Percentiles rank a stretch among this genome's conserved stretches.
Conservation (phyloP, 2,888 invertebrate species). For the Entomobrya proxima region DNA sequence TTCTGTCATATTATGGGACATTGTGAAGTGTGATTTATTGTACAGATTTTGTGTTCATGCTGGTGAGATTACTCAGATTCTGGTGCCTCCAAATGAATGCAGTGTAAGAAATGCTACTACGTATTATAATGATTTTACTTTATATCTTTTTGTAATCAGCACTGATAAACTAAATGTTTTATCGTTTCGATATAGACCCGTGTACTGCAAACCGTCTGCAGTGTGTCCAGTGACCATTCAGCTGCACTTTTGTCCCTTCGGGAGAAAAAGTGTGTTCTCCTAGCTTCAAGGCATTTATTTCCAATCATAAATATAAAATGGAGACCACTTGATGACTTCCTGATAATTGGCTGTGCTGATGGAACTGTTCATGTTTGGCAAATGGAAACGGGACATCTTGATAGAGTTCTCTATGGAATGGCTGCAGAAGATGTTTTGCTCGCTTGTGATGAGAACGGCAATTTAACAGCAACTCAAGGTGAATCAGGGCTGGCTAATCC, state of each 20-base stretch:
- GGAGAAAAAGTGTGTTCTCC: constrained; percentile 95
- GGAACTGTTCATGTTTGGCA: constrained; percentile 99
- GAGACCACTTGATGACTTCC: constrained; percentile 97
- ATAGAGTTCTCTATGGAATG: constrained; percentile 95
- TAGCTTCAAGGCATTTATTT: constrained; percentile 95
- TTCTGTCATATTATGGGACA: constrained; percentile 97
- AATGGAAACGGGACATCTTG: constrained; percentile 97
- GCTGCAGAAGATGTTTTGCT: constrained; percentile 96
- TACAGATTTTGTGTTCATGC: constrained; percentile 96
- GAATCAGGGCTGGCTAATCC: constrained; percentile 89
- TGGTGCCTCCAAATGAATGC: constrained; percentile 95
- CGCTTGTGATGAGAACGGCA: constrained; percentile 92
- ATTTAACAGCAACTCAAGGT: constrained; percentile 82
- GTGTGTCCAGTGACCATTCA: constrained; percentile 98
- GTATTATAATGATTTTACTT: not conserved
- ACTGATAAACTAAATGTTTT: too few relatives aligned
- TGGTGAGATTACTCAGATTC: constrained; percentile 85
- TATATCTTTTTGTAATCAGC: not conserved
- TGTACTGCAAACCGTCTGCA: constrained; percentile 95
- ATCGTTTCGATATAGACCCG: constrained; percentile 88
- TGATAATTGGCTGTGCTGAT: constrained; percentile 97
- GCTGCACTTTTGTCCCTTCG: constrained; percentile 94
- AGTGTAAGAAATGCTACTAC: constrained; percentile 81
- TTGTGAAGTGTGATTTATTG: constrained; percentile 90
- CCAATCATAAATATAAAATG: constrained; percentile 97